Percentiles rank a stretch among this genome's conserved stretches.
Conservation (phyloP, 2,797 vertebrate species). For the Xenops minutus region DNA sequence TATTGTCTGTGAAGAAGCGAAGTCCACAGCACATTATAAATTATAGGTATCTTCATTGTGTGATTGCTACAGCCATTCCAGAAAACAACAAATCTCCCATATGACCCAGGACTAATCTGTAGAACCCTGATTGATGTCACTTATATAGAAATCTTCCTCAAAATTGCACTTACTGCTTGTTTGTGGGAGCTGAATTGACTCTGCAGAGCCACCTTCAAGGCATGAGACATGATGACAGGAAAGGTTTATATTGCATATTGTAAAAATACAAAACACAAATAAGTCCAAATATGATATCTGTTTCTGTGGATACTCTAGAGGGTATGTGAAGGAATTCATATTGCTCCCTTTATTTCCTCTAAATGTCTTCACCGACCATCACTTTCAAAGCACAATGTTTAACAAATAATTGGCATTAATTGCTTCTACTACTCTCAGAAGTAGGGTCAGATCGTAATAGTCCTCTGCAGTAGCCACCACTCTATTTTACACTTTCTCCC, state of each 20-base stretch:
- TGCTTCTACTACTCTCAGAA: neutral
- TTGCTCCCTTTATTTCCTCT: neutral
- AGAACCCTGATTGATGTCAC: neutral
- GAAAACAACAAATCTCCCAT: neutral
- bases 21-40: neutral
- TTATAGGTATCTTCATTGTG: neutral
- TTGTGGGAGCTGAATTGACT: neutral
- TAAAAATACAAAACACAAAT: neutral
- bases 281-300: neutral
- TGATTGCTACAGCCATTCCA: neutral
- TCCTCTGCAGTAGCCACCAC: neutral
- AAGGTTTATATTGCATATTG: neutral
- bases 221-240: neutral
- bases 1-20: neutral
- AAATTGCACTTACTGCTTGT: neutral
- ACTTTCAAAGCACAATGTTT: neutral
- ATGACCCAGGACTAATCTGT: neutral
- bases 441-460: neutral
- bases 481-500: neutral
- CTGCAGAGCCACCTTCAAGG: neutral
- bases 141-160: fast-evolving
- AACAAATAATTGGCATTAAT: neutral
- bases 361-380: neutral
- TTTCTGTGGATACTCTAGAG: neutral
- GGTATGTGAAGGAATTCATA: neutral